These are phyloP conservation scores for Platygyra sinensis DNA, from an alignment of 64 coral and sea anemone species.

Conservation along the genomic window DNA sequence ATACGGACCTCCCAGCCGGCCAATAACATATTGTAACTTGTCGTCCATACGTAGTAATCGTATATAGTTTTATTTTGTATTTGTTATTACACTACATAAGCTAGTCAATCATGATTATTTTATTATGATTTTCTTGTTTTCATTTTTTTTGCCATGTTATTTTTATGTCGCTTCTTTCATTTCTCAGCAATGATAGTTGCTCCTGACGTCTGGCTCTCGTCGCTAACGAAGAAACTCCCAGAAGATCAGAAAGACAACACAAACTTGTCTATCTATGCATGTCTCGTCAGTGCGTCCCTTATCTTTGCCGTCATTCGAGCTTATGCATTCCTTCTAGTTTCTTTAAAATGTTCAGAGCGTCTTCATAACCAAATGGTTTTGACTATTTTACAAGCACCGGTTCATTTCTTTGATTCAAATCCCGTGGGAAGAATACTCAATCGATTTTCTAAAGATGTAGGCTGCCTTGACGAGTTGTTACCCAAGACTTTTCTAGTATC, in stretches of 20 bases:
- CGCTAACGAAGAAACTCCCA: neutral
- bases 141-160: neutral
- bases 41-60: neutral
- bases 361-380: slow-evolving; percentile 39
- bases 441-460: too few species aligned
- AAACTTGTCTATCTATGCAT: neutral
- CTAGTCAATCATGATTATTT: neutral
- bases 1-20: too few species aligned
- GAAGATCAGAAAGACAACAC: neutral
- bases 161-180: neutral
- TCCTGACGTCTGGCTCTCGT: neutral
- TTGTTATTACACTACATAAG: too few species aligned
- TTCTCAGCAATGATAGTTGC: neutral
- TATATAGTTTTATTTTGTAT: too few species aligned
- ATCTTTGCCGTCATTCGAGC: neutral
- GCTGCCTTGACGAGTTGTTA: too few species aligned
- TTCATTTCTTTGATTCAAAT: too few species aligned
- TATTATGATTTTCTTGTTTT: neutral
- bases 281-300: neutral
- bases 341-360: neutral
- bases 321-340: neutral
- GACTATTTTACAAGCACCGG: neutral
- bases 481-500: too few species aligned
- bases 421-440: too few species aligned
- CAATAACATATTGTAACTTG: neutral